Percentiles rank a stretch among this genome's conserved stretches.
Evolutionary conservation across 2,888 invertebrate species (phyloP).

Genomic region (Argyresthia albistria): DNA sequence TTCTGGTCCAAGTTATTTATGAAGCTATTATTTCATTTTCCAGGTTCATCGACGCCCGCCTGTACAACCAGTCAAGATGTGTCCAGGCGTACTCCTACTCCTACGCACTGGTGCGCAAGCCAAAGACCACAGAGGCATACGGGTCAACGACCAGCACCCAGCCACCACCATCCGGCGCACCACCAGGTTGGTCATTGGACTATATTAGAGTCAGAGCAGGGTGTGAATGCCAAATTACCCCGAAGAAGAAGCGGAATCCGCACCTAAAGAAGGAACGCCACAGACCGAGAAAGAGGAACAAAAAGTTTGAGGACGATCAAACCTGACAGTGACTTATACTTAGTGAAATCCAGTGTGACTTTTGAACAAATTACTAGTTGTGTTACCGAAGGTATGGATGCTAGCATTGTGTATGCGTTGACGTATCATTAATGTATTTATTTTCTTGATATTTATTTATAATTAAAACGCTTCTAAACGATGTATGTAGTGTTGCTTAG

Average conservation of each 20-base stretch:
- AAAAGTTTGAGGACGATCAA: conserved; percentile 41
- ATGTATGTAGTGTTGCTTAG: conserved; percentile 3
- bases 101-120: conserved; percentile 85
- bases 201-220: conserved; percentile 88
- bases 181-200: conserved; percentile 80
- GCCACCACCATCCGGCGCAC: conserved; percentile 65
- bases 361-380: conserved; percentile 35
- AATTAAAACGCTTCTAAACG: conserved; percentile 50
- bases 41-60: conserved; percentile 78
- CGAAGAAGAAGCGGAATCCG: conserved; percentile 54
- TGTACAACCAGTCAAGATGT: conserved; percentile 81
- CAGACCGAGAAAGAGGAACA: conserved; percentile 44
- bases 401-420: not conserved
- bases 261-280: conserved; percentile 37
- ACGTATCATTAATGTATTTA: conserved; percentile 28
- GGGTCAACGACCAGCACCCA: conserved; percentile 46
- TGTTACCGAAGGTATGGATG: conserved; percentile 4
- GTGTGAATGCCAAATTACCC: conserved; percentile 85
- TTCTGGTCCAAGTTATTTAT: not conserved
- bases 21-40: not conserved
- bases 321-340: conserved; percentile 40
- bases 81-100: conserved; percentile 88
- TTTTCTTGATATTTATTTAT: conserved; percentile 26
- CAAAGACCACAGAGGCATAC: conserved; percentile 43
- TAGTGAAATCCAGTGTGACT: conserved; percentile 42